Base-by-base conservation (phyloP, 2,797 vertebrate genomes). In the Uromys caudimaculatus region DNA sequence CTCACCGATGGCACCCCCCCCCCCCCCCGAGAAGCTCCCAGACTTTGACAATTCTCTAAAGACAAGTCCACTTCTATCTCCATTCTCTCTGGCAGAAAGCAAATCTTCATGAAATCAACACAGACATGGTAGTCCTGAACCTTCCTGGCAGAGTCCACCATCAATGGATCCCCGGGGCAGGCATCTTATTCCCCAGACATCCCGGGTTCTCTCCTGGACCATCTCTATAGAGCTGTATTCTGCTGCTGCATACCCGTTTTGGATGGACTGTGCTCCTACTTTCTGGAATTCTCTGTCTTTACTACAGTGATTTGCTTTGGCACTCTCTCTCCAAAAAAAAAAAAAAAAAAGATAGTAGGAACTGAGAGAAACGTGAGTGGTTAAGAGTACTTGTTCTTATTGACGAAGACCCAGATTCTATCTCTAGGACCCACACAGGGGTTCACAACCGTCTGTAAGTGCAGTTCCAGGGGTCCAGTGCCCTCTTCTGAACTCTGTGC, bases 241-340 rank as follows among this genome's bases (percentile, higher is more conserved):
- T 1, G 4, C 21, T 1, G 4, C 13, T 3, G 0, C 21, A 14
- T 1, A 4, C 38, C 6, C 23, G 32, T 16, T 56, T 77, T 87
- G 21, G 16, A 13, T 12, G 35, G 23, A 8, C 41, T 27, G 32
- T 0, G 2, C 27, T 78, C 62, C 54, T 62, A 13, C 35, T 52
- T 85, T 83, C 85, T 35, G 1, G n/a, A n/a, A 12, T 58, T 71
- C 35, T 21, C 62, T 8, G 13, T 54, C 13, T 6, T 76, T 19
- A n/a, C 41, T n/a, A 21, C 9, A 6, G 19, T 44, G 29, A 29
- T 38, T 90, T 2, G 3, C 58, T 62, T 41, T 29, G 24, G 44
- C 44, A 44, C 8, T 21, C 17, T 69, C 64, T 21, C 16, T 13
- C 0, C 4, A 44, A 44, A 44, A 6, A 44, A 44, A 62, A 64